phyloP scores from a whole-genome alignment of 2,888 invertebrate genomes.

The Drosophila acutilabella region DNA sequence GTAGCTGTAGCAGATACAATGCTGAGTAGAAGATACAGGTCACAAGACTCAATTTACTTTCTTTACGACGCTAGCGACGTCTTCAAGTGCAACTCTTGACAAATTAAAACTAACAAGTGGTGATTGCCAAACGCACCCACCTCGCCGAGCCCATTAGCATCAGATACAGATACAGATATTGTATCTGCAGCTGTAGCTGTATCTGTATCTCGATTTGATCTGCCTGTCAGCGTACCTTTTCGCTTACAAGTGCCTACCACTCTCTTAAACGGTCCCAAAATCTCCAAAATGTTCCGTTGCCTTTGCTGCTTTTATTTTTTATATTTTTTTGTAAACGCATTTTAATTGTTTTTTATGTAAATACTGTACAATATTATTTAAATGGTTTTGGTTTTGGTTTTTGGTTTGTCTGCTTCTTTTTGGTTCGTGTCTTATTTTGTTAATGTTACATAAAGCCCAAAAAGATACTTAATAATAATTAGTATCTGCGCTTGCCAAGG shows the following conservation, averaged over 20 bases:
- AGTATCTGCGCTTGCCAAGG: slow-evolving; percentile 71
- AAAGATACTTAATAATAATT: slow-evolving; percentile 76
- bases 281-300: slow-evolving; percentile 50
- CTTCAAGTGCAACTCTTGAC: slow-evolving; percentile 79
- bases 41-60: slow-evolving; percentile 71
- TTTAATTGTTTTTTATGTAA: slow-evolving; percentile 78
- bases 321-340: slow-evolving; percentile 61
- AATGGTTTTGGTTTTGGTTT: slow-evolving; percentile 42
- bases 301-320: slow-evolving; percentile 14
- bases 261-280: slow-evolving; percentile 36
- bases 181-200: too few species aligned
- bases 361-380: slow-evolving; percentile 69
- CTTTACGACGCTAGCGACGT: slow-evolving; percentile 30
- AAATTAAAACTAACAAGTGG: slow-evolving; percentile 77
- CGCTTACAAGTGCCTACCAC: slow-evolving; percentile 48
- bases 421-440: slow-evolving; percentile 11
- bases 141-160: slow-evolving; percentile 55
- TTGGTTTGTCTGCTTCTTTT: slow-evolving; percentile 29
- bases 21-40: slow-evolving; percentile 23
- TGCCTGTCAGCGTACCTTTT: slow-evolving; percentile 46
- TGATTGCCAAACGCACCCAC: slow-evolving; percentile 70
- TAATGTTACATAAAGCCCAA: slow-evolving; percentile 69
- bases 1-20: slow-evolving; percentile 15
- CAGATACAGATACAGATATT: slow-evolving; percentile 51
- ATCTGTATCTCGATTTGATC: slow-evolving; percentile 14